Conservation (phyloP, 2,797 vertebrate genomes). For the Tapera naevia region DNA sequence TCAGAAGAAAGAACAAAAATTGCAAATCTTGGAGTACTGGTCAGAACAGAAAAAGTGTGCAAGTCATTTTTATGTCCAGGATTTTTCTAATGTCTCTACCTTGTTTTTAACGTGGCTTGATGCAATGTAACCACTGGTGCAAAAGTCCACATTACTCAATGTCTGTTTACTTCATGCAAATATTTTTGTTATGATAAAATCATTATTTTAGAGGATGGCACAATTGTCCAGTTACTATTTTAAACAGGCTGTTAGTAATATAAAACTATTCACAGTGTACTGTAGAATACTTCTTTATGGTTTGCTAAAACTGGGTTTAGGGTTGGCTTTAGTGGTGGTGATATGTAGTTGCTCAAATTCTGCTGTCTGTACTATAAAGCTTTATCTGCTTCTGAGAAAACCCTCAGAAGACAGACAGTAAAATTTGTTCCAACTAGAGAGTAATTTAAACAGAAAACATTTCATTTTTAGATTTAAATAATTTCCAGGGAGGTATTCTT, state of each 20-base stretch:
- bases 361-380: neutral
- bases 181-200: slow-evolving; percentile 48
- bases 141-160: slow-evolving; percentile 48
- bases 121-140: neutral
- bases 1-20: neutral
- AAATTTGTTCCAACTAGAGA: neutral
- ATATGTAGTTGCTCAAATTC: neutral
- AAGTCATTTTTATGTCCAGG: neutral
- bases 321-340: neutral
- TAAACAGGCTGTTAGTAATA: slow-evolving; percentile 3
- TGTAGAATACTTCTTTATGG: neutral
- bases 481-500: neutral
- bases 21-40: neutral
- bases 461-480: neutral
- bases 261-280: neutral
- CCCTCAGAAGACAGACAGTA: neutral
- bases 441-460: neutral
- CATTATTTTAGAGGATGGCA: slow-evolving; percentile 25
- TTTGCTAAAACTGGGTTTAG: slow-evolving; percentile 1
- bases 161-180: slow-evolving; percentile 31
- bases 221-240: slow-evolving; percentile 50
- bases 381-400: neutral
- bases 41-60: neutral
- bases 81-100: neutral
- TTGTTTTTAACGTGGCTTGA: neutral